Evolutionary conservation across 2,113 vertebrate species (phyloP).

Genomic region (Seriola quinqueradiata): DNA sequence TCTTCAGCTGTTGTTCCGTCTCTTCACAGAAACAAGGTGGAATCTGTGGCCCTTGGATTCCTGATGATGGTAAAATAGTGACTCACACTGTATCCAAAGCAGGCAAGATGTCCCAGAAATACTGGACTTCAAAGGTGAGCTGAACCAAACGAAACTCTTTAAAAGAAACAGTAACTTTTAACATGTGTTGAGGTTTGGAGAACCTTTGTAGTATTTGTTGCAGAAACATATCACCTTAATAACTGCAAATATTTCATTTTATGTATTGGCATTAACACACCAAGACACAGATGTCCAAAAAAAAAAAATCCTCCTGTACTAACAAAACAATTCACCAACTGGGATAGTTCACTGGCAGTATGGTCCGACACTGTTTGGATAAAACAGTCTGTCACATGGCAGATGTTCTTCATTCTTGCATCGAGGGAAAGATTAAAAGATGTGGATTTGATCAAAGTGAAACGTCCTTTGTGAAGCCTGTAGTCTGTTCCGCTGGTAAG

Average conservation of each 20-base stretch:
- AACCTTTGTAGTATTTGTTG: background rate
- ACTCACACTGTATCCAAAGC: conserved; percentile 86
- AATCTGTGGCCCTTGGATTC: conserved; percentile 86
- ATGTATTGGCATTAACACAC: background rate
- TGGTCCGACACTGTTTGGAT: background rate
- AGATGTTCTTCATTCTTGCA: background rate
- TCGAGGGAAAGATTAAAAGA: conserved; percentile 4
- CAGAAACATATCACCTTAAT: background rate
- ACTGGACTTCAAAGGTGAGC: conserved; percentile 85
- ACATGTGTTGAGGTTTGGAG: background rate
- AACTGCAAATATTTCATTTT: background rate
- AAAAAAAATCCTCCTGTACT: no score
- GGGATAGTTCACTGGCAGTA: background rate
- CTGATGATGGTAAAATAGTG: conserved; percentile 86
- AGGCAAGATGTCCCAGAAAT: conserved; percentile 83
- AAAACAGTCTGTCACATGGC: background rate
- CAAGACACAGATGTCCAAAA: background rate
- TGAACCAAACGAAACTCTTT: background rate
- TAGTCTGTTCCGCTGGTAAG: background rate
- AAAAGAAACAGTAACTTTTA: background rate
- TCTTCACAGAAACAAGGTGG: conserved; percentile 76
- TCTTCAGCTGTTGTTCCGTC: background rate
- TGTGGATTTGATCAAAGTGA: conserved; percentile 17
- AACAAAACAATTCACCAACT: background rate
- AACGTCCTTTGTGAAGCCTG: background rate